These are phyloP conservation scores for Lycaena phlaeas DNA, from an alignment of 2,888 invertebrate species.

Conservation along the genomic window DNA sequence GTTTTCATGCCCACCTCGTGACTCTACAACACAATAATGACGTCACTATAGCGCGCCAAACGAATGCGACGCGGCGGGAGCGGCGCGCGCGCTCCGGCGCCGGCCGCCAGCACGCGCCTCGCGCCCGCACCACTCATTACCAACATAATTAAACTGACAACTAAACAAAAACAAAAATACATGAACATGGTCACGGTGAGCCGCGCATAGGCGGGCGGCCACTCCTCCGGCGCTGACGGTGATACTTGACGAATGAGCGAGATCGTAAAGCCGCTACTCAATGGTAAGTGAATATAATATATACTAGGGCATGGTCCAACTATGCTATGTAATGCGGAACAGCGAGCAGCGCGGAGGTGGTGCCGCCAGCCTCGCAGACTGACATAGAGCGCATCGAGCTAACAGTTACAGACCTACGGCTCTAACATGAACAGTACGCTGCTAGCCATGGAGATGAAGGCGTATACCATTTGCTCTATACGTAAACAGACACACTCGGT, in stretches of 20 bases:
- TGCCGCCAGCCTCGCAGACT: constrained; percentile 47
- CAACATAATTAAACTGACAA: constrained; percentile 59
- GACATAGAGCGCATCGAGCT: constrained; percentile 61
- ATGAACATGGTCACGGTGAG: constrained; percentile 42
- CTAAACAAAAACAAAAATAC: constrained; percentile 53
- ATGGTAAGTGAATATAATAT: constrained; percentile 64
- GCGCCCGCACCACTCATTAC: constrained; percentile 45
- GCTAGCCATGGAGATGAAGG: constrained; percentile 68
- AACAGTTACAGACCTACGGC: constrained; percentile 61
- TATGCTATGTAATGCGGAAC: constrained; percentile 58
- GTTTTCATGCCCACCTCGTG: constrained; percentile 99
- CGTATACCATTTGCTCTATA: constrained; percentile 63
- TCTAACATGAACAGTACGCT: constrained; percentile 66
- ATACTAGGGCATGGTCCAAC: constrained; percentile 55
- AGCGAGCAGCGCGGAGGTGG: constrained; percentile 36
- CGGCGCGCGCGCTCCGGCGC: constrained; percentile 33
- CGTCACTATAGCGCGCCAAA: constrained; percentile 73
- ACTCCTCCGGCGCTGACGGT: constrained; percentile 34
- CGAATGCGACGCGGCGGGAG: constrained; percentile 51
- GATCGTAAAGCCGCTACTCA: constrained; percentile 68
- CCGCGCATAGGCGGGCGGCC: constrained; percentile 30
- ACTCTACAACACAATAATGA: constrained; percentile 89
- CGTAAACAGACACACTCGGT: constrained; percentile 61
- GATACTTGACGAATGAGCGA: constrained; percentile 54
- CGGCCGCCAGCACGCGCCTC: constrained; percentile 20